phyloP scores from a whole-genome alignment of 1,140 invertebrate species.

The Arion vulgaris region DNA sequence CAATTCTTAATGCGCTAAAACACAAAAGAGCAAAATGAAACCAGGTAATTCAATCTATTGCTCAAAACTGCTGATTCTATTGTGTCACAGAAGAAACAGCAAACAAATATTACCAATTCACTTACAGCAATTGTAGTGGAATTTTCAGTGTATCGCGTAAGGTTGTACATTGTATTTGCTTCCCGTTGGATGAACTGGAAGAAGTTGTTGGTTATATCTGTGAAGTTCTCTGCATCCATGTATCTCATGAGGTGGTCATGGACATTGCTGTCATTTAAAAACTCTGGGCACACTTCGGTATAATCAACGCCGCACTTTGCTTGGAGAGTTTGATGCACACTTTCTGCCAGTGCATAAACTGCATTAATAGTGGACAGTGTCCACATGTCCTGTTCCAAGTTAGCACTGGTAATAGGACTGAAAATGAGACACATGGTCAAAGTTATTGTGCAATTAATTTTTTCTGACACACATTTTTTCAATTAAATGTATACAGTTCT shows the following conservation, averaged over 20 bases:
- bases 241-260: constrained; percentile 53
- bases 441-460: too few relatives aligned
- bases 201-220: constrained; percentile 46
- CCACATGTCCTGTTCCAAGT: constrained; percentile 57
- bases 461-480: too few relatives aligned
- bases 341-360: constrained; percentile 44
- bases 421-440: not conserved
- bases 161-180: constrained; percentile 41
- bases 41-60: too few relatives aligned
- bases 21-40: too few relatives aligned
- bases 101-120: too few relatives aligned
- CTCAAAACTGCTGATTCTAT: too few relatives aligned
- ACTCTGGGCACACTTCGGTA: constrained; percentile 58
- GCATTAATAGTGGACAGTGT: constrained; percentile 70
- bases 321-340: constrained; percentile 47
- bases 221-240: constrained; percentile 60
- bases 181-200: constrained; percentile 66
- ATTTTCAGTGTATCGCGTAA: constrained; percentile 4
- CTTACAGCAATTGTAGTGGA: too few relatives aligned
- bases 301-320: constrained; percentile 65
- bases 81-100: too few relatives aligned
- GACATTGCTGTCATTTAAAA: constrained; percentile 54
- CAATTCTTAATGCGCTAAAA: too few relatives aligned
- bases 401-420: constrained; percentile 5
- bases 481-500: too few relatives aligned